These are phyloP conservation scores for Morinoia aosen DNA, from an alignment of 2,888 invertebrate species.

Conservation along the genomic window DNA sequence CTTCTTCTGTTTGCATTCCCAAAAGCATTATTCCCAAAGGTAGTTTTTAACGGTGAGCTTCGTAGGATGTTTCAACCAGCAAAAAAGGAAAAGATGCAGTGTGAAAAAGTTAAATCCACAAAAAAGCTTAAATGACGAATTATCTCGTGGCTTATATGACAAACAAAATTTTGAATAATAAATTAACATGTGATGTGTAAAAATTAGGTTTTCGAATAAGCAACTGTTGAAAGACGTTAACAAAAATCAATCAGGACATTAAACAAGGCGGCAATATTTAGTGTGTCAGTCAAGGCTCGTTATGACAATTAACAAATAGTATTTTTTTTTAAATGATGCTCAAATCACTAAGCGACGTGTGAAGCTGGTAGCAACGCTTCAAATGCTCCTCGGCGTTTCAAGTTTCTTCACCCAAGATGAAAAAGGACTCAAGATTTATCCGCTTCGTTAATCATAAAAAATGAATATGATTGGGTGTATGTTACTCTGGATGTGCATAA, in stretches of 20 bases:
- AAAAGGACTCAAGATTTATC: not conserved
- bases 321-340: not conserved
- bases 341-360: not conserved
- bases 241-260: not conserved
- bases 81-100: not conserved
- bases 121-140: not conserved
- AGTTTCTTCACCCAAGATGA: not conserved
- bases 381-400: not conserved
- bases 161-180: not conserved
- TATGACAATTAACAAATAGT: not conserved
- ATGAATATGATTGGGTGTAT: not conserved
- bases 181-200: not conserved
- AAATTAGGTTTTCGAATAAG: not conserved
- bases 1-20: not conserved
- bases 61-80: not conserved
- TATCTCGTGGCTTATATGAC: not conserved
- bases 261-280: not conserved
- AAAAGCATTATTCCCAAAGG: not conserved
- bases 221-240: not conserved
- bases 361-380: not conserved
- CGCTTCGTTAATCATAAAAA: not conserved
- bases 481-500: not conserved
- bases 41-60: not conserved
- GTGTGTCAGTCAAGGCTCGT: not conserved
- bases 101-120: not conserved